A percentile compares a stretch with the other conserved stretches of the same genome.
Evolutionary conservation across 2,113 vertebrate species (phyloP).

Genomic region (Zingel zingel): DNA sequence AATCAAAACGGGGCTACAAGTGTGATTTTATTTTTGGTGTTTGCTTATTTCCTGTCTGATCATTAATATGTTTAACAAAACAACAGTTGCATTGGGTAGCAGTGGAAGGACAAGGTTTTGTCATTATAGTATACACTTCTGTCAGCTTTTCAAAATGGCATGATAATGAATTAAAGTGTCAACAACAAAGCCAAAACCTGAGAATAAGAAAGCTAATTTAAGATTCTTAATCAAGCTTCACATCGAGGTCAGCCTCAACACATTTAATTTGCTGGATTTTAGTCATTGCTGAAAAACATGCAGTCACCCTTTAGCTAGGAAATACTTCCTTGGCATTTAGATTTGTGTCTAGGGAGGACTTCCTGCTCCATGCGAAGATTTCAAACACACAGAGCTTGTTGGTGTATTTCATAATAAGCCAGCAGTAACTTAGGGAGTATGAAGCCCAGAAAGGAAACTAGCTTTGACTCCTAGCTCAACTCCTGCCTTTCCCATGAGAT

Average conservation of each 20-base stretch:
- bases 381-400: conserved; percentile 27
- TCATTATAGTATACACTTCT: no score
- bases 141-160: background rate
- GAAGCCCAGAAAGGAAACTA: conserved; percentile 49
- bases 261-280: conserved; percentile 13
- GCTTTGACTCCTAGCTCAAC: conserved; percentile 19
- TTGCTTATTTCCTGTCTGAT: no score
- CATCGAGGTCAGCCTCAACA: background rate
- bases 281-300: background rate
- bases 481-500: conserved; percentile 7
- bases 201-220: background rate
- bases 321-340: conserved; percentile 21
- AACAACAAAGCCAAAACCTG: background rate
- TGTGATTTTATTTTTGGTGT: no score
- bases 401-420: conserved; percentile 14
- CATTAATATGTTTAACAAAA: no score
- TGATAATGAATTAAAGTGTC: background rate
- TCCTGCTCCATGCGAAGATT: background rate
- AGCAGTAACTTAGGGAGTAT: conserved; percentile 31
- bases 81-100: no score
- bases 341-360: conserved; percentile 38
- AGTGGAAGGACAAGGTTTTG: no score
- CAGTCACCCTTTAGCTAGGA: background rate
- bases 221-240: background rate
- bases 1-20: no score